Evolutionary conservation across 2,797 vertebrate genomes (phyloP), one percentile per base, ranked within the genome.

Genomic region (Melanotaenia pygmaea): DNA sequence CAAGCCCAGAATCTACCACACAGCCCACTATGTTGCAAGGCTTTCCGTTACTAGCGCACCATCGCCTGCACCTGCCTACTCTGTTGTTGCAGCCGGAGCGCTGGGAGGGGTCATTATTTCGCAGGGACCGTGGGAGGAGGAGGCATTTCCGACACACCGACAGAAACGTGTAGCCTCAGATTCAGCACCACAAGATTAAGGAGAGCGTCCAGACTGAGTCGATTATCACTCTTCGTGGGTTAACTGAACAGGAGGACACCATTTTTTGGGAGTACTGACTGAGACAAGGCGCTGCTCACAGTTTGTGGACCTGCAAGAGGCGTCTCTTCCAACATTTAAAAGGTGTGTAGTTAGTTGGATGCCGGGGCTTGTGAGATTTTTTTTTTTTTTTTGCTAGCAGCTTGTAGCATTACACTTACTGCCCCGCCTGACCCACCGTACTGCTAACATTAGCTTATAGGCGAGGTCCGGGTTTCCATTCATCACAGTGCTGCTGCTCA

Each of bases 81-180:
- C 83, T 22, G 85, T 80, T 86, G 89, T 78, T 85, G 81, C 76
- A 72, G 84, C 74, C 18, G 87, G 76, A 73, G 72, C 79, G 64
- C 89, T 88, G 90, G 92, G 91, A 93, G 92, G 90, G 91, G 80
- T 93, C 94, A 93, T 76, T 94, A 94, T 94, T 94, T 94, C 62
- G 93, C 94, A 93, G 89, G 87, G 84, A 87, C 79, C 77, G 79
- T 67, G 82, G 87, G 86, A 91, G 88, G 85, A 84, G 89, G 89
- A 88, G 81, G 89, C 82, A 82, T 83, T 91, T 93, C 90, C 86
- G 81, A 92, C 88, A 93, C 90, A 90, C 90, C 81, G 83, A 93
- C 87, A 91, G 88, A 92, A 89, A 90, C 90, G 92, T 92, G 91
- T 83, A 86, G 79, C 78, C 89, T 88, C 71, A 77, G 83, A 79